Conservation (phyloP, 2,797 vertebrate genomes). For the Pteronotus mesoamericanus region DNA sequence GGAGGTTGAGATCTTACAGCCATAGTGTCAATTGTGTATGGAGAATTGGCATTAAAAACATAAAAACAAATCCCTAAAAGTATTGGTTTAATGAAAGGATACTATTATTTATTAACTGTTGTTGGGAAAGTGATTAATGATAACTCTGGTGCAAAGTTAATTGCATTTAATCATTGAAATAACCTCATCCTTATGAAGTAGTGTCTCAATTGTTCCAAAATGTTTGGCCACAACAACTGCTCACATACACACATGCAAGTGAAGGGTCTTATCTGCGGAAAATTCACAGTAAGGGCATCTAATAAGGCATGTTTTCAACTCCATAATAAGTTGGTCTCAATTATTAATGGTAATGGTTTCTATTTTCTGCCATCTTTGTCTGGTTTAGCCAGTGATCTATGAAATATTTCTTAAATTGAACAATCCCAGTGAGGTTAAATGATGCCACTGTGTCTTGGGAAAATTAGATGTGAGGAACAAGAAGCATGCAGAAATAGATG, state of each 20-base stretch:
- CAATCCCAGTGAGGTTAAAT: neutral
- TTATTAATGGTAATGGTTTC: neutral
- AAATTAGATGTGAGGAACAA: neutral
- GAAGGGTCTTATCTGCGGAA: accelerated
- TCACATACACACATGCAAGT: too few relatives aligned
- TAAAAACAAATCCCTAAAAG: neutral
- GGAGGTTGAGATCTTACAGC: accelerated
- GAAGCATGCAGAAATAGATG: accelerated
- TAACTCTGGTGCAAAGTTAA: neutral
- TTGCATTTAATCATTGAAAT: accelerated
- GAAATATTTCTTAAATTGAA: neutral
- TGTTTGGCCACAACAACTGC: accelerated
- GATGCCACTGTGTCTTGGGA: neutral
- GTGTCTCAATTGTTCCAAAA: neutral
- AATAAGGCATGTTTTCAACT: neutral
- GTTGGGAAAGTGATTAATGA: neutral
- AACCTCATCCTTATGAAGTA: neutral
- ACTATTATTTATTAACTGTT: neutral
- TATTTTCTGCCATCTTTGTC: neutral
- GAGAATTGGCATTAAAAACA: too few relatives aligned
- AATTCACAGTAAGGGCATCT: neutral
- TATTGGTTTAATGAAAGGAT: accelerated
- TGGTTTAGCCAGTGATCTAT: accelerated
- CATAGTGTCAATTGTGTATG: accelerated
- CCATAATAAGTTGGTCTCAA: neutral